Conservation (phyloP, 2,797 vertebrate genomes). For the Podargus strigoides region DNA sequence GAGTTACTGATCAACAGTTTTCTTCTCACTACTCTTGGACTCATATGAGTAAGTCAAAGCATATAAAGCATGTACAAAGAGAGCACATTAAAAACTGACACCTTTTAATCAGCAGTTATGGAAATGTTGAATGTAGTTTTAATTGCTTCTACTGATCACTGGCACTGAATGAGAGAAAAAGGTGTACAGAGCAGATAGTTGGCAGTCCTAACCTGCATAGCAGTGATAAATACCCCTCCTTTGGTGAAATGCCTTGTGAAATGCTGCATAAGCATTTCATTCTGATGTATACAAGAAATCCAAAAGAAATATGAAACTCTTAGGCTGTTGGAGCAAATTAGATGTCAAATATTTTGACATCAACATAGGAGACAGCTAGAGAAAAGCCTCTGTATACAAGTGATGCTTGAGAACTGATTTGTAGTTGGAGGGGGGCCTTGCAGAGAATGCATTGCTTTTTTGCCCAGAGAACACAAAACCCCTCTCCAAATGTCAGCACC, state of each 20-base stretch:
- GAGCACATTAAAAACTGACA: background rate
- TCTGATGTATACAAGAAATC: background rate
- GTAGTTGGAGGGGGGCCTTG: background rate
- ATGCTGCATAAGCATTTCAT: background rate
- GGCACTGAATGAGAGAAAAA: background rate
- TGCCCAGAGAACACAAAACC: background rate
- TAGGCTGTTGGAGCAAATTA: background rate
- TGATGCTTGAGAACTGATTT: background rate
- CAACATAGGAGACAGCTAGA: background rate
- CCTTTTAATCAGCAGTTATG: background rate
- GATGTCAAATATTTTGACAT: background rate
- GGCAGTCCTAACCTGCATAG: background rate
- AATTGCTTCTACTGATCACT: background rate
- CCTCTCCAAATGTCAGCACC: background rate
- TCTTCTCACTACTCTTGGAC: background rate
- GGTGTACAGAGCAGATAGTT: background rate
- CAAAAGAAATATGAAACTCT: background rate
- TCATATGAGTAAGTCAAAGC: background rate
- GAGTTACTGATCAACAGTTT: background rate
- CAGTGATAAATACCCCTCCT: background rate
- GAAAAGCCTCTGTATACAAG: background rate
- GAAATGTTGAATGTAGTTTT: background rate
- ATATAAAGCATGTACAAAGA: background rate
- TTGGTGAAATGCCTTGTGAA: background rate
- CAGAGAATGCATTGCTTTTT: accelerated